Evolutionary conservation across 2,113 vertebrate genomes (phyloP).

Genomic region (Eidolon helvum): DNA sequence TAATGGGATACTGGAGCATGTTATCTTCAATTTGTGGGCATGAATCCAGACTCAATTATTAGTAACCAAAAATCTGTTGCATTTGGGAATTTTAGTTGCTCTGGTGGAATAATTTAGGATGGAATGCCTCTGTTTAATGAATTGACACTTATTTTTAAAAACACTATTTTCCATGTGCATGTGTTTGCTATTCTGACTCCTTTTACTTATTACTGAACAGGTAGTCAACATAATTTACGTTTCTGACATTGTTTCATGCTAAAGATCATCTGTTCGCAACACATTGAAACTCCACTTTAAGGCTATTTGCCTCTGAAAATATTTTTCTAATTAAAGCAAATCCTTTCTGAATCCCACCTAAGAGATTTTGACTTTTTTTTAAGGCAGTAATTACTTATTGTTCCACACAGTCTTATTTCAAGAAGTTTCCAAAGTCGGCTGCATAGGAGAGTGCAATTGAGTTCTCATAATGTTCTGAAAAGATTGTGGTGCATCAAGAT

Average conservation of each 20-base stretch:
- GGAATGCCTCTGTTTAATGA: conserved; percentile 50
- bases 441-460: background rate
- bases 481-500: background rate
- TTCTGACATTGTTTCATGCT: background rate
- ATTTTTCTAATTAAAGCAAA: conserved; percentile 50
- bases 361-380: conserved; percentile 39
- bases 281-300: background rate
- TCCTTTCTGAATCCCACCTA: background rate
- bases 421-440: background rate
- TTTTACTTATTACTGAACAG: conserved; percentile 1
- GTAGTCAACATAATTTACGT: background rate
- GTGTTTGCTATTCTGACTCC: conserved; percentile 12
- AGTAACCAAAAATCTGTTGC: conserved; percentile 62
- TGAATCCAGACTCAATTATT: conserved; percentile 60
- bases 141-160: conserved; percentile 53
- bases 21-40: conserved; percentile 65
- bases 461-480: background rate
- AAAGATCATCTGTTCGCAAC: background rate
- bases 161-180: background rate
- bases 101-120: conserved; percentile 51
- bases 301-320: conserved; percentile 36
- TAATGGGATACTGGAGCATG: conserved; percentile 52
- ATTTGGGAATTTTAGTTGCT: conserved; percentile 60
- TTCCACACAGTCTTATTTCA: background rate
- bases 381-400: background rate